Conservation (phyloP, 2,888 invertebrate species). For the Nipponacmea schrenckii region DNA sequence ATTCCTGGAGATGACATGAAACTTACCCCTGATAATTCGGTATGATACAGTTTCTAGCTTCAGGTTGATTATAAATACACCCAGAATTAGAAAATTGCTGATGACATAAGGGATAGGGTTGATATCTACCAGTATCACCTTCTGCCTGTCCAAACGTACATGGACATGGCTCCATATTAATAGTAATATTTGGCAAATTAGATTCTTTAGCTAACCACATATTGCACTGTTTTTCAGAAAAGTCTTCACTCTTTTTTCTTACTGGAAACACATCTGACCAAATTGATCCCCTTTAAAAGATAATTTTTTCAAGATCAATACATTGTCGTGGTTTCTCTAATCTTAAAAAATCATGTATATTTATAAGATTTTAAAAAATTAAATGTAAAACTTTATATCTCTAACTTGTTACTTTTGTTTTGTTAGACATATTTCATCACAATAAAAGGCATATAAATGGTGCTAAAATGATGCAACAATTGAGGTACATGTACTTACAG, state of each 20-base stretch:
- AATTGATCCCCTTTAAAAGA: slow-evolving; percentile 39
- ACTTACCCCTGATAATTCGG: slow-evolving; percentile 29
- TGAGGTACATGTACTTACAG: too few relatives aligned
- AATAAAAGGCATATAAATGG: too few relatives aligned
- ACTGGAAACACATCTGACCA: slow-evolving; percentile 60
- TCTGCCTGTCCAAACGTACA: slow-evolving; percentile 46
- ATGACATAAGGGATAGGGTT: slow-evolving; percentile 48
- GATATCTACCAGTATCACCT: slow-evolving; percentile 50
- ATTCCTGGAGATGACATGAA: background rate
- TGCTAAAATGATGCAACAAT: too few relatives aligned
- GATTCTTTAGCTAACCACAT: slow-evolving; percentile 40
- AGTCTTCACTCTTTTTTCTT: slow-evolving; percentile 26
- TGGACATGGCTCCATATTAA: slow-evolving; percentile 40
- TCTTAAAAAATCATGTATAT: background rate
- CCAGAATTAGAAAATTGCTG: slow-evolving; percentile 15
- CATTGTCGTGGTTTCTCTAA: background rate
- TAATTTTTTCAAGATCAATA: background rate
- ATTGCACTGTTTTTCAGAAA: slow-evolving; percentile 44
- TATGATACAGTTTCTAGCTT: slow-evolving; percentile 27
- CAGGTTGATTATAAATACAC: slow-evolving; percentile 14
- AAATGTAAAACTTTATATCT: too few relatives aligned
- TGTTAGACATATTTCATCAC: background rate
- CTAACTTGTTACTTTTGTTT: too few relatives aligned
- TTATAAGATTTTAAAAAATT: too few relatives aligned
- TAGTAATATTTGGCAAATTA: background rate